Evolutionary conservation across 2,888 invertebrate species (phyloP), one percentile per base, ranked within the genome.

Genomic region (Cylloceria caligata): DNA sequence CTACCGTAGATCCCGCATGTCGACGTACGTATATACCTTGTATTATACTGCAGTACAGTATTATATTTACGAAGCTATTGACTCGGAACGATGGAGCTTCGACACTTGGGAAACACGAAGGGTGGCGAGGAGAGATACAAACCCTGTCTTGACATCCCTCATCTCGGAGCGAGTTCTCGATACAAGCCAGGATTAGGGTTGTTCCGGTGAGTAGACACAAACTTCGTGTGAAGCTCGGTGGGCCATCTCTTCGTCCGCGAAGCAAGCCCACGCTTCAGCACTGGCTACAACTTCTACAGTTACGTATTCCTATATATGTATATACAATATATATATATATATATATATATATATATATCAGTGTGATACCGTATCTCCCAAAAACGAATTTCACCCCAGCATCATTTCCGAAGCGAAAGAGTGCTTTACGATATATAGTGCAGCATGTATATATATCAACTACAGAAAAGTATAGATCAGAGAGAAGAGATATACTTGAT

Each of bases 121-220:
- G 57, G 78, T 57, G 78, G 65, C 74, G 34, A 71, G 74, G 49
- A 71, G 49, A 78, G 81, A 82, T 82, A 82, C 78, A 69, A 74
- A 71, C 74, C 74, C 68, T 21, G 24, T 52, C 49, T 34, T 34
- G 55, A 11, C 74, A 39, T 65, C 55, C 16, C 73, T 27, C 60
- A 49, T 73, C 78, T 39, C 55, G 64, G 19, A 39, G 68, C 39
- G 73, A 55, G 47, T 78, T 71, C 65, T 49, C 49, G 81, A 82
- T 78, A 82, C 78, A 78, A 82, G 36, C 69, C 69, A 47, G 81
- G 78, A 74, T 82, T 74, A 82, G 65, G 81, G 74, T 78, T 78
- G 77, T 78, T 78, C 78, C 69, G 65, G 69, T 36, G 78, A 74
- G 71, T 75, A 78, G 78, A 82, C 78, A 74, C 74, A 49, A 78